phyloP scores from a whole-genome alignment of 2,888 invertebrate species.

The Neoscelio sp. region DNA sequence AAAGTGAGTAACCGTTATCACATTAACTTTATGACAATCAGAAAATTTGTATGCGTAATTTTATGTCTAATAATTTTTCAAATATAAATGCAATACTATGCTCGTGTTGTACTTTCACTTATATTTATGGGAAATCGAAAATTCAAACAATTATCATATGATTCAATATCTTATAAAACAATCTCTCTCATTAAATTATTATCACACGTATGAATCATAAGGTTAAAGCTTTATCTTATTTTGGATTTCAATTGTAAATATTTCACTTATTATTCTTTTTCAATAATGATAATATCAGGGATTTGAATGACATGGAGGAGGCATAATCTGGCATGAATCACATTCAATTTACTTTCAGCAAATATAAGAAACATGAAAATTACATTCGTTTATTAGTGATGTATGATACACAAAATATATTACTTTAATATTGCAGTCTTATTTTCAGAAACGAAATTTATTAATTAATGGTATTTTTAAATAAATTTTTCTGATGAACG shows the following conservation, averaged over 20 bases:
- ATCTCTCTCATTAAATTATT: conserved; percentile 17
- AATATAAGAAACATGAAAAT: conserved; percentile 43
- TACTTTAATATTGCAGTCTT: conserved; percentile 5
- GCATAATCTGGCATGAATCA: conserved; percentile 38
- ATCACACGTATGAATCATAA: conserved; percentile 43
- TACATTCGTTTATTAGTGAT: conserved; percentile 27
- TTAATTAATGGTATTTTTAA: too few species aligned
- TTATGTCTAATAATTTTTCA: too few species aligned
- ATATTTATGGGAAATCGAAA: too few species aligned
- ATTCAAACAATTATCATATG: conserved; percentile 1
- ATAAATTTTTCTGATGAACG: too few species aligned
- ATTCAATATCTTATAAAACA: not conserved
- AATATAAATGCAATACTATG: too few species aligned
- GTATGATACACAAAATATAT: not conserved
- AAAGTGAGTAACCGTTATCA: too few species aligned
- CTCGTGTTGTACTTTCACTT: too few species aligned
- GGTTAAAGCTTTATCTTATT: conserved; percentile 36
- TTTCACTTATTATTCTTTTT: conserved; percentile 33
- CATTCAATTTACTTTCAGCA: conserved; percentile 35
- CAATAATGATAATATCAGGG: conserved; percentile 41
- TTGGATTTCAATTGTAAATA: conserved; percentile 50
- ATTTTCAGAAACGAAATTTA: too few species aligned
- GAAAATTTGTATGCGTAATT: too few species aligned
- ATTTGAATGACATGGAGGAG: conserved; percentile 17
- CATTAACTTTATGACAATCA: too few species aligned